Evolutionary conservation across 2,888 invertebrate genomes (phyloP).

Genomic region (Caenorhabditis doughertyi): DNA sequence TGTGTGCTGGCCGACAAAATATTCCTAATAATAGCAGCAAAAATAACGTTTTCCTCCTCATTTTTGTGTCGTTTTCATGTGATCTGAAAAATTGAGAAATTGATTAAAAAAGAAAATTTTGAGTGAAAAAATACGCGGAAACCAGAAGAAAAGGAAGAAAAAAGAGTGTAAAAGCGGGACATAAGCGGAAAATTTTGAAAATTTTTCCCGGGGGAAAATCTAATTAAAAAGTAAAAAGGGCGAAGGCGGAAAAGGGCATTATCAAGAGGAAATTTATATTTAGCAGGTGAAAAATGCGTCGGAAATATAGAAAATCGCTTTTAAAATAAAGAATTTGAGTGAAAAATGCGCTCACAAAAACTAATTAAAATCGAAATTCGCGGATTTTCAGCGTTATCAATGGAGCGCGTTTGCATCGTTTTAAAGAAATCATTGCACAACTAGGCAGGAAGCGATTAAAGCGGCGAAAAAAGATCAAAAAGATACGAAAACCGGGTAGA

Average conservation of each 20-base stretch:
- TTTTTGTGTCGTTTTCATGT: constrained; percentile 48
- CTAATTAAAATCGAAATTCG: no score
- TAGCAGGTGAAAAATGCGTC: constrained; percentile 20
- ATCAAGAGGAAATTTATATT: background rate
- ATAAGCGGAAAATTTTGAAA: no score
- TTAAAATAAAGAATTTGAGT: no score
- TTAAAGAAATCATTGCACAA: no score
- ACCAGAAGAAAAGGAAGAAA: background rate
- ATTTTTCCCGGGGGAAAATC: constrained; percentile 4
- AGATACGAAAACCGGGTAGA: background rate
- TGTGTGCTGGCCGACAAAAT: constrained; percentile 11
- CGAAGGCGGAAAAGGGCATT: background rate
- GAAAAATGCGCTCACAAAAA: no score
- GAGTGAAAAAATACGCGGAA: background rate
- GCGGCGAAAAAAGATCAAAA: background rate
- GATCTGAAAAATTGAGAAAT: constrained; percentile 18
- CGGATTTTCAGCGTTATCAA: no score
- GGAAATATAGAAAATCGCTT: constrained; percentile 3
- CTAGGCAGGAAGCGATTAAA: no score
- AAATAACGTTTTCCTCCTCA: constrained; percentile 45
- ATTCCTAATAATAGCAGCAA: constrained; percentile 42
- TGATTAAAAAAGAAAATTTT: background rate
- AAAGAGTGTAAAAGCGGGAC: no score
- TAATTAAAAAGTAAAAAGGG: constrained; percentile 23
- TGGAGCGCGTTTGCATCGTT: no score